Evolutionary conservation across 2,797 vertebrate species (phyloP), one percentile per base, ranked within the genome.

Genomic region (Enteromius radiatus): DNA sequence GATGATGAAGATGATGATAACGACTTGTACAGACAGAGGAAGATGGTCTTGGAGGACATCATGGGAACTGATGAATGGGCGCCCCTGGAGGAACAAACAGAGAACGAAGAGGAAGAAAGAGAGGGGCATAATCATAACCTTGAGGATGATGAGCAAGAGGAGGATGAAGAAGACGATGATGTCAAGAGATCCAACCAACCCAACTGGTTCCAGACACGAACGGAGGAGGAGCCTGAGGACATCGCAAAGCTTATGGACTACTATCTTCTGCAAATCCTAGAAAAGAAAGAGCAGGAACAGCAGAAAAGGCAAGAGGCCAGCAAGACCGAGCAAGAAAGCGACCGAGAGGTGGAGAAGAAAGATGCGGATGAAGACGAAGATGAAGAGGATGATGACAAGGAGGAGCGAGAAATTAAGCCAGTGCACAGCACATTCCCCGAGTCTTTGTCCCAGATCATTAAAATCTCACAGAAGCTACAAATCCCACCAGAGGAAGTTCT

Each of bases 401-500:
- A 96, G 78, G 96, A 95, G 88, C 92, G 94, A 84, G 93, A 85
- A 52, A 49, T 87, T 59, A 88, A 83, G 12, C 78, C 74, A 0
- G 45, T 78, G 64, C 87, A 94, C 65, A 91, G 93, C 36, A 85
- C 96, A 0, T 93, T 97, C 78, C 95, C 96, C 19, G 94, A 92
- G 64, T 91, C 95, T 82, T 89, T 99, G 88, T 96, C 96, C 87
- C 95, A 97, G 88, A 91, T 99, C 84, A 94, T 98, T 73, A 94
- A 96, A 89, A 92, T 98, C 88, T 97, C 98, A 63, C 96, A 96
- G 83, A 98, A 96, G 90, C 94, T 97, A 87, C 96, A 96, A 91
- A 96, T 99, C 59, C 96, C 97, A 41, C 97, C 98, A 0, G 96
- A 96, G 88, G 96, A 99, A 87, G 94, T 99, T 85, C 88, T 98